A percentile compares a stretch with the other conserved stretches of the same genome.
Conservation (phyloP, 2,797 vertebrate genomes). For the Limnodromus scolopaceus region DNA sequence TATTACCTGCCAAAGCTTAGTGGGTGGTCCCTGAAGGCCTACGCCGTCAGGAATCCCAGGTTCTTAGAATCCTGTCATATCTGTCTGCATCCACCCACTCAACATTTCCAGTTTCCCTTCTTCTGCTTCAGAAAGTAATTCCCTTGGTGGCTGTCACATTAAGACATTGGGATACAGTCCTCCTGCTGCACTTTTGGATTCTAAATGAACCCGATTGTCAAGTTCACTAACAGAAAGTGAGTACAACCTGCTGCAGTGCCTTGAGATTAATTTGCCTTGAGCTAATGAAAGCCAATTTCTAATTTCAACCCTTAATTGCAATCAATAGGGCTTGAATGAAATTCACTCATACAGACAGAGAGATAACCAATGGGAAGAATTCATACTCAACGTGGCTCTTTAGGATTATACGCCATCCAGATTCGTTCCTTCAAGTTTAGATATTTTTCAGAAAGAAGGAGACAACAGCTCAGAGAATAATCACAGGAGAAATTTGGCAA, state of each 20-base stretch:
- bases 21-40: slow-evolving; percentile 64
- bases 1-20: slow-evolving; percentile 69
- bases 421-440: not conserved
- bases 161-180: slow-evolving; percentile 25
- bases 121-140: slow-evolving; percentile 55
- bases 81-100: slow-evolving; percentile 67
- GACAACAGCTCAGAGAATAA: not conserved
- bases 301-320: slow-evolving; percentile 21
- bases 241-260: not conserved
- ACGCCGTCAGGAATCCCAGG: slow-evolving; percentile 59
- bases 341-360: not conserved
- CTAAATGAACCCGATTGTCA: not conserved
- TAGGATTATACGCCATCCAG: not conserved
- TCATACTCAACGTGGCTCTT: not conserved
- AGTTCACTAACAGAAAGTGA: not conserved
- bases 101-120: slow-evolving; percentile 53
- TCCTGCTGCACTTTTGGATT: slow-evolving; percentile 15
- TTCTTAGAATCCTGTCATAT: slow-evolving; percentile 61
- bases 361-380: not conserved
- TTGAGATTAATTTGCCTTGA: not conserved
- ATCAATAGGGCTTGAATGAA: slow-evolving; percentile 23
- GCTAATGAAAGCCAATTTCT: slow-evolving; percentile 40
- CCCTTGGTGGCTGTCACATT: slow-evolving; percentile 54
- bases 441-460: not conserved
- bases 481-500: not conserved